Evolutionary conservation across 2,113 vertebrate species (phyloP).

Genomic region (Coptodon rendalli): DNA sequence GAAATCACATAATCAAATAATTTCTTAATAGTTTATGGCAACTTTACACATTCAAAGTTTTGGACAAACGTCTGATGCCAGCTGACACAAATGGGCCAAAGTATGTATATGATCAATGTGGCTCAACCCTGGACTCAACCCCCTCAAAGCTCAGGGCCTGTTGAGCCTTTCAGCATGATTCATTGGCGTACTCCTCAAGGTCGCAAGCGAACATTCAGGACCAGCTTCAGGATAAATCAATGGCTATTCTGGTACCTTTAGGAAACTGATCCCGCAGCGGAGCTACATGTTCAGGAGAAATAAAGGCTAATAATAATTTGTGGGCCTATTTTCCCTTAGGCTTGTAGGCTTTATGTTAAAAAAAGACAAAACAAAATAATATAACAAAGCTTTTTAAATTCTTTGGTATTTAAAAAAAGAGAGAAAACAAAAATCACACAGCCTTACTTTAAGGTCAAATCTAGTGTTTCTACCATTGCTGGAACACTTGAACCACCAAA

Average conservation of each 20-base stretch:
- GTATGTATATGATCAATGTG: neutral
- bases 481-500: neutral
- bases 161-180: neutral
- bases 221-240: conserved; percentile 37
- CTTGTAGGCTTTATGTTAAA: neutral
- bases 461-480: neutral
- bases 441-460: neutral
- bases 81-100: neutral
- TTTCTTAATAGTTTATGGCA: neutral
- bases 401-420: neutral
- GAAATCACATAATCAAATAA: neutral
- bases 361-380: neutral
- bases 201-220: neutral
- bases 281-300: conserved; percentile 3
- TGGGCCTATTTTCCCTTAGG: neutral
- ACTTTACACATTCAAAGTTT: neutral
- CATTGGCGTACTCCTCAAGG: conserved; percentile 23
- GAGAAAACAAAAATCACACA: neutral
- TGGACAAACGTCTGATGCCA: neutral
- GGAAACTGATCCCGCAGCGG: conserved; percentile 36
- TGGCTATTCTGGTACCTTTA: conserved; percentile 13
- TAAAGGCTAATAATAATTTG: conserved; percentile 45
- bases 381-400: neutral
- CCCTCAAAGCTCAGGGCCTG: neutral
- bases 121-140: neutral